Evolutionary conservation across 1,140 invertebrate genomes (phyloP), one percentile per base, ranked within the genome.

Genomic region (Lepidurus apus): DNA sequence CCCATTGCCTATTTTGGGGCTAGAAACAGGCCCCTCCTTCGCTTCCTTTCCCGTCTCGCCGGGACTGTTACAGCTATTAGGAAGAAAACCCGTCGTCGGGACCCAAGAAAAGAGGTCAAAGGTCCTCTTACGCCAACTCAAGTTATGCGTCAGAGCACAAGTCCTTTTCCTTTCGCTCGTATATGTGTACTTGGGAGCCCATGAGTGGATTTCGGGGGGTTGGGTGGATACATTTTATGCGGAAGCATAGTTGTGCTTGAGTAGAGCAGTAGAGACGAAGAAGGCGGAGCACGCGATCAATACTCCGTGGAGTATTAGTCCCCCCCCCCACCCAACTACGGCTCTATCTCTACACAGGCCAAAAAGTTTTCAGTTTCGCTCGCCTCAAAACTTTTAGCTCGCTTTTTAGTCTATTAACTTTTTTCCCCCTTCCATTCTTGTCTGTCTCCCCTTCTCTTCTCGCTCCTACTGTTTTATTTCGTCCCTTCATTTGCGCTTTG

Each of bases 281-380:
- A 65, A 65, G 17, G 53, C 53, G 53, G 53, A 65, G 53, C 17
- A 65, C 53, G 8, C 53, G 53, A 65, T 65, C 53, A 65, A 65
- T 65, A 65, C 53, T 65, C 8, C 53, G 53, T 13, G 53, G 53
- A 65, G 53, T 65, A 65, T 65, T 65, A 65, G 13, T 34, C 26
- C 26, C 26, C 26, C 26, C 2, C 2, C 34, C 34, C 34, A 3
- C 53, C 53, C 53, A 65, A 65, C 53, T 21, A 65, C 17, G 17
- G 53, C 53, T 65, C 9, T 21, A 21, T 65, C 21, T 65, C 17
- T 65, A 65, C 53, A 7, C 53, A 17, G 53, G 53, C 53, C 53
- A 9, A 65, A 65, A 65, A 65, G 53, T 65, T 65, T 65, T 65
- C n/a, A 65, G 53, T 65, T 65, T 65, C 34, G 53, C 53, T 65